A percentile compares a stretch with the other conserved stretches of the same genome.
Evolutionary conservation across 64 coral and sea anemone species (phyloP).

Genomic region (Trachythela sp.): DNA sequence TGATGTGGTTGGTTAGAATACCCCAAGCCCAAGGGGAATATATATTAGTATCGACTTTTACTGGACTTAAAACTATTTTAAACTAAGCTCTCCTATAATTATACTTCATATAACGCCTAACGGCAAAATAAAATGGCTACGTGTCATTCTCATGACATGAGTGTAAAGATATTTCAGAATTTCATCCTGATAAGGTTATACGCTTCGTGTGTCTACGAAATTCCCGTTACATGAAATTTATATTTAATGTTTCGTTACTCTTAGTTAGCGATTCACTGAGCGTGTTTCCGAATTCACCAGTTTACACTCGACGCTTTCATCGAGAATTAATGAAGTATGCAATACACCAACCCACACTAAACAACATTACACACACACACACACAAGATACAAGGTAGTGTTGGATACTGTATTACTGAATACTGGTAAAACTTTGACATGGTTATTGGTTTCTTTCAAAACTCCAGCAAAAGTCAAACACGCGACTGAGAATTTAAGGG

Average conservation of each 20-base stretch:
- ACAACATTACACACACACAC: not conserved
- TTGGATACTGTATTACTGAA: too few species aligned
- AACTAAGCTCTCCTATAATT: not conserved
- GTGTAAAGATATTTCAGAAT: too few species aligned
- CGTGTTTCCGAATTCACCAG: not conserved
- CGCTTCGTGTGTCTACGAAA: not conserved
- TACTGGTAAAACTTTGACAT: not conserved
- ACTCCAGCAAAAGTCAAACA: too few species aligned
- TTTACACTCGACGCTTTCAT: not conserved
- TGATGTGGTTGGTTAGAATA: too few species aligned
- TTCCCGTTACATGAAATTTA: not conserved
- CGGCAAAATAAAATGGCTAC: not conserved
- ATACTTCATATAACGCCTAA: not conserved
- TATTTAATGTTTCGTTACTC: slow-evolving; percentile 4
- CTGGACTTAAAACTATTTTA: not conserved
- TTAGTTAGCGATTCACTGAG: not conserved
- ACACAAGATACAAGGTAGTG: not conserved
- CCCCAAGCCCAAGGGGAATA: too few species aligned
- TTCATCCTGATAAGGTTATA: not conserved
- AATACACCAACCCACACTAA: not conserved
- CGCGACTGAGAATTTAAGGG: too few species aligned
- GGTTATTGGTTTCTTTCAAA: not conserved
- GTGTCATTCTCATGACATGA: not conserved
- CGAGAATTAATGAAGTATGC: slow-evolving; percentile 13
- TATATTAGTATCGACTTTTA: not conserved